Percentiles rank a stretch among this genome's conserved stretches.
These are phyloP conservation scores for Rhagonycha lutea DNA, from an alignment of 2,888 invertebrate genomes.

Conservation along the genomic window DNA sequence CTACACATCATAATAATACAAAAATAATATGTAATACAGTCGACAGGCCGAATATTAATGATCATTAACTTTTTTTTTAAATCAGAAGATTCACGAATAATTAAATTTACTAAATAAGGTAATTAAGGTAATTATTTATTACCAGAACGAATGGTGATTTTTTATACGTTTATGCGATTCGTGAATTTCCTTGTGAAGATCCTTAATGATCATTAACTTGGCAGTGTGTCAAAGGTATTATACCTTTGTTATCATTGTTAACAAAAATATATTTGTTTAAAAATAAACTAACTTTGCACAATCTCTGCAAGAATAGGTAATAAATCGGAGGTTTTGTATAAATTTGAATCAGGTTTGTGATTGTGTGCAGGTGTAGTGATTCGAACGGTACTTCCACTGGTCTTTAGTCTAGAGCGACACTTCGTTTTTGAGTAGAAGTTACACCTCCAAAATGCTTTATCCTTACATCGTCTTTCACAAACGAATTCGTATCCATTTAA, in stretches of 20 bases:
- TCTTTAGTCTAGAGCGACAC: conserved; percentile 33
- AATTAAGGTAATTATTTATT: too few relatives aligned
- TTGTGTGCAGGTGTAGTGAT: conserved; percentile 8
- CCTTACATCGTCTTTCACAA: conserved; percentile 17
- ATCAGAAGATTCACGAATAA: too few relatives aligned
- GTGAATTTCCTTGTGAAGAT: too few relatives aligned
- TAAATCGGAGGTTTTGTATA: neutral
- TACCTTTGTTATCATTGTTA: too few relatives aligned
- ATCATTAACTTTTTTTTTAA: too few relatives aligned
- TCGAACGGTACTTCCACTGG: conserved; percentile 22
- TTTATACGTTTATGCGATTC: too few relatives aligned
- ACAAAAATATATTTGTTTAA: neutral
- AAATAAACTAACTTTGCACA: neutral
- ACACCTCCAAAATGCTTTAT: conserved; percentile 44
- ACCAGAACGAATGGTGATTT: too few relatives aligned
- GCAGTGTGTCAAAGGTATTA: too few relatives aligned
- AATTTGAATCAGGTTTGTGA: neutral
- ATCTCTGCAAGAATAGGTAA: neutral
- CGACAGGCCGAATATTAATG: too few relatives aligned
- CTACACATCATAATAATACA: neutral
- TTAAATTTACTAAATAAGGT: too few relatives aligned
- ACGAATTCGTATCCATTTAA: conserved; percentile 28
- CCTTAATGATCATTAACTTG: too few relatives aligned
- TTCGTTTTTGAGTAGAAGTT: conserved; percentile 36
- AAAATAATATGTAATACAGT: neutral